phyloP scores from a whole-genome alignment of 2,113 vertebrate species.

The Prietella phreatophila region DNA sequence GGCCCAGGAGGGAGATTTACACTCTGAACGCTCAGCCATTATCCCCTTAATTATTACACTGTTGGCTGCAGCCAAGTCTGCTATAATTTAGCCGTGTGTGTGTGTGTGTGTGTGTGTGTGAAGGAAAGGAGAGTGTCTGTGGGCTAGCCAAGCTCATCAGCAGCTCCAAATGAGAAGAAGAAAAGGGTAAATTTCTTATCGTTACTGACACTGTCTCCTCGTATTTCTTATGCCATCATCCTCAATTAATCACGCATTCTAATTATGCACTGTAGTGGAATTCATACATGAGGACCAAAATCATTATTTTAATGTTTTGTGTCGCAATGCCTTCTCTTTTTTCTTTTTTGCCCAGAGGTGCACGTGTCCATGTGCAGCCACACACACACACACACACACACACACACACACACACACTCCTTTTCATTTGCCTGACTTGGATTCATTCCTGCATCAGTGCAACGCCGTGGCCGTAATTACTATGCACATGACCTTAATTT shows the following conservation, averaged over 20 bases:
- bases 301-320: constrained; percentile 72
- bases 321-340: constrained; percentile 56
- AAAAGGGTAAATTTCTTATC: constrained; percentile 59
- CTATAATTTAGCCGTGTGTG: constrained; percentile 47
- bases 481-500: constrained; percentile 66
- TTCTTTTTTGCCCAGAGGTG: constrained; percentile 66
- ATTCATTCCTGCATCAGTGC: constrained; percentile 70
- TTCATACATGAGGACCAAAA: constrained; percentile 70
- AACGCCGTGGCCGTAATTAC: constrained; percentile 72
- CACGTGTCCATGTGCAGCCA: constrained; percentile 38
- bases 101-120: constrained; percentile 34
- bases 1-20: constrained; percentile 60
- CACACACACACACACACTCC: constrained; percentile 24
- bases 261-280: constrained; percentile 67
- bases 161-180: constrained; percentile 50
- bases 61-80: constrained; percentile 49
- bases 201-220: constrained; percentile 63
- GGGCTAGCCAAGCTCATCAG: constrained; percentile 49
- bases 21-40: constrained; percentile 70
- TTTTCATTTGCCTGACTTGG: constrained; percentile 70
- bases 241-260: constrained; percentile 72
- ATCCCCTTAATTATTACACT: constrained; percentile 70
- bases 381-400: constrained; percentile 31
- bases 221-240: constrained; percentile 68
- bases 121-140: constrained; percentile 33